Conservation (phyloP, 2,888 invertebrate species). For the Uloborus plumipes region DNA sequence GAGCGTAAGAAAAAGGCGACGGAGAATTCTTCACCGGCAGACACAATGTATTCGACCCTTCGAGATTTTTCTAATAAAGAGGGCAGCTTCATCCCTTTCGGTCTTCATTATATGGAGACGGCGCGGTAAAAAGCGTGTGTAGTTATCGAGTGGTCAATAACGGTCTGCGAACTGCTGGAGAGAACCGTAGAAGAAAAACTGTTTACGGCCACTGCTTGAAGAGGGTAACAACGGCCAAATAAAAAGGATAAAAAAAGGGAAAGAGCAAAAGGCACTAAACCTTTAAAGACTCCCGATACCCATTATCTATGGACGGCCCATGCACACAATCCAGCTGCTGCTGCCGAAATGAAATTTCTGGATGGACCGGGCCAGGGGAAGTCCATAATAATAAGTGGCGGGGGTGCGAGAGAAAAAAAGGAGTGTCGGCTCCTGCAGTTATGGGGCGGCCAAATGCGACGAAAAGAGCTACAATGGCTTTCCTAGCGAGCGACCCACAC, state of each 20-base stretch:
- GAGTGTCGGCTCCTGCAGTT: slow-evolving; percentile 30
- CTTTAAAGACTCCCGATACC: slow-evolving; percentile 57
- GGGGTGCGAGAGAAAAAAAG: slow-evolving; percentile 43
- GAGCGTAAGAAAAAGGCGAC: too few relatives aligned
- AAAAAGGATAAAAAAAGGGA: slow-evolving; percentile 1
- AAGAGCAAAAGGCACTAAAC: slow-evolving; percentile 51
- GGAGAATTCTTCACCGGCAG: too few relatives aligned
- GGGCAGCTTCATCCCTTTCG: slow-evolving; percentile 22
- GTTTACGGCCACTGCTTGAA: slow-evolving; percentile 31
- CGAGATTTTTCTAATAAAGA: slow-evolving; percentile 19
- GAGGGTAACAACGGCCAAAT: slow-evolving; percentile 32
- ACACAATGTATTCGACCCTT: slow-evolving; percentile 18
- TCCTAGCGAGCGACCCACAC: slow-evolving; percentile 36
- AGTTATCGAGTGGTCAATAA: slow-evolving; percentile 62
- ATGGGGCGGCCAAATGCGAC: slow-evolving; percentile 47
- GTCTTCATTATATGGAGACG: slow-evolving; percentile 53
- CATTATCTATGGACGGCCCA: slow-evolving; percentile 40
- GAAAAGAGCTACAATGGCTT: slow-evolving; percentile 62
- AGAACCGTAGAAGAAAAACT: slow-evolving; percentile 45
- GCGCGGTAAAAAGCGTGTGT: slow-evolving; percentile 32
- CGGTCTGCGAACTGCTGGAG: slow-evolving; percentile 51
- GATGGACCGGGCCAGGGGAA: slow-evolving; percentile 37
- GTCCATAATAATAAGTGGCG: slow-evolving; percentile 49
- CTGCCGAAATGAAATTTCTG: slow-evolving; percentile 58
- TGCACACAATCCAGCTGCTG: slow-evolving; percentile 28